Evolutionary conservation across 2,888 invertebrate species (phyloP), one percentile per base, ranked within the genome.

Genomic region (Notocelia uddmanniana): DNA sequence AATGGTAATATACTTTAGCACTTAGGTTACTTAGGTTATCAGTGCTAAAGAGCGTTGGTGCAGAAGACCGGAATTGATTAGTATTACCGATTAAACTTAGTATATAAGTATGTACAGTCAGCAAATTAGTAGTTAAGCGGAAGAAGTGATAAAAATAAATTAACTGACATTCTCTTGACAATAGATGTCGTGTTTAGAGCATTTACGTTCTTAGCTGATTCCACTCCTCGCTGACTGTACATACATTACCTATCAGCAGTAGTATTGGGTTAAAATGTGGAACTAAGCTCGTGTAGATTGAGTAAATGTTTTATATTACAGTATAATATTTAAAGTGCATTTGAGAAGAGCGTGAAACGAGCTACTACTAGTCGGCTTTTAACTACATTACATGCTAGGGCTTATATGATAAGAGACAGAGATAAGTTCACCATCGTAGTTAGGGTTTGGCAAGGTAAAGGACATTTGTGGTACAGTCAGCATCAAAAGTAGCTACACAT

Each of bases 41-140:
- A 23, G 37, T 54, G 52, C 52, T 19, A 23, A 54, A 54, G 52
- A 54, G 63, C 31, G n/a, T 34, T 10, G 13, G 63, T 34, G 50
- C 19, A 19, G 2, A n/a, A 13, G 6, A 59, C 15, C 52, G 13
- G 21, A 34, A 11, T 59, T 18, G 34, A 48, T 48, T 62, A 48
- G 52, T 52, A 21, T 52, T 41, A 41, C 15, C 15, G 41, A 13
- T 41, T 41, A 41, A 41, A 41, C 15, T 3, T 15, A 13, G 37
- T 37, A 37, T 37, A 3, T 13, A 8, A n/a, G n/a, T n/a, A 26
- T 41, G 37, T 13, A 41, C 13, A 13, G 41, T 15, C 41, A 41
- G 3, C 15, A 15, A 15, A 2, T 15, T 41, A 41, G 41, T 15
- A 41, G 52, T 54, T 54, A 21, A 21, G 19, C 21, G 13, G 15